Percentiles rank a stretch among this genome's conserved stretches.
Evolutionary conservation across 1,140 invertebrate genomes (phyloP).

Genomic region (Goniozus legneri): DNA sequence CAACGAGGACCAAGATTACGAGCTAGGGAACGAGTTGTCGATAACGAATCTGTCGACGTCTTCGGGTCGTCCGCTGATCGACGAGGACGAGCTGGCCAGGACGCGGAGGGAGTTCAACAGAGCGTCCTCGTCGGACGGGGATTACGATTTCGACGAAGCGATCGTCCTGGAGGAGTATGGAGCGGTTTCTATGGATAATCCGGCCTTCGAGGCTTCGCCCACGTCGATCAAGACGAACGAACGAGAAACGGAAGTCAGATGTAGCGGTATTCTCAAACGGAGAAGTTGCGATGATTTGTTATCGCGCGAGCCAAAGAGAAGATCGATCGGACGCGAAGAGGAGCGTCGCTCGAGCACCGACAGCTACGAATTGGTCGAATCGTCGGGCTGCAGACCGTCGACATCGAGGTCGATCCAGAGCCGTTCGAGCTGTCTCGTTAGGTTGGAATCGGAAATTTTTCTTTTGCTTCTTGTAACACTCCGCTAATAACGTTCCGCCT

Average conservation of each 20-base stretch:
- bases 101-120: constrained; percentile 4
- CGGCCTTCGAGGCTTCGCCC: constrained; percentile 21
- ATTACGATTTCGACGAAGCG: constrained; percentile 1
- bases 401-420: constrained; percentile 17
- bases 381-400: constrained; percentile 24
- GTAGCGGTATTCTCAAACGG: too few species aligned
- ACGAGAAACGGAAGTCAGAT: constrained; percentile 10
- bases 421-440: constrained; percentile 9
- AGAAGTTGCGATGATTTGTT: constrained; percentile 2
- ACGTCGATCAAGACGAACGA: neutral
- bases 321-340: too few species aligned
- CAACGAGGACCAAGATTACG: constrained; percentile 23
- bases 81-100: constrained; percentile 1
- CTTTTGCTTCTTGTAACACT: too few species aligned
- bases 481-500: too few species aligned
- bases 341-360: too few species aligned
- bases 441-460: too few species aligned
- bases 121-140: neutral
- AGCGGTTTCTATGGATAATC: constrained; percentile 19
- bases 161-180: neutral
- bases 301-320: constrained; percentile 9
- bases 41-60: constrained; percentile 3
- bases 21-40: constrained; percentile 1
- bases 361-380: too few species aligned
- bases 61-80: too few species aligned